Evolutionary conservation across 2,797 vertebrate genomes (phyloP).

Genomic region (Sebastes variabilis): DNA sequence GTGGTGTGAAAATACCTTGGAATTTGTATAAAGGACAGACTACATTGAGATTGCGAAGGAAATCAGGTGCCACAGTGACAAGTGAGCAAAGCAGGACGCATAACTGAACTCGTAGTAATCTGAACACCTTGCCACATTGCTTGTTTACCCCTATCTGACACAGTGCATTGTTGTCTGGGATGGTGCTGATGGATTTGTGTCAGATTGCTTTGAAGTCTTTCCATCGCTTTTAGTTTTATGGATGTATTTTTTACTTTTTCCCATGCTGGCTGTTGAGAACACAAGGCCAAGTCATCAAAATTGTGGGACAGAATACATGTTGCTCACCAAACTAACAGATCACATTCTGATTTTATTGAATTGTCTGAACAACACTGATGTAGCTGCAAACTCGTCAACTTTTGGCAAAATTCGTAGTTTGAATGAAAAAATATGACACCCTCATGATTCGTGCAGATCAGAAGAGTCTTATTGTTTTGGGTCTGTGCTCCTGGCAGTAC

Average conservation of each 20-base stretch:
- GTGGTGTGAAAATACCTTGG: neutral
- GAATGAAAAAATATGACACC: neutral
- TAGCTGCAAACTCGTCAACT: neutral
- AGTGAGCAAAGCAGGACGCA: neutral
- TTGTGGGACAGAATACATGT: neutral
- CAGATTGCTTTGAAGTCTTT: neutral
- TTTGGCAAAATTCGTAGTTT: neutral
- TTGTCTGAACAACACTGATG: neutral
- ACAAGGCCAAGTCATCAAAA: neutral
- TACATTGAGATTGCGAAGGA: neutral
- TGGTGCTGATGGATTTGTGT: neutral
- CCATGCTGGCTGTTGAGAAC: neutral
- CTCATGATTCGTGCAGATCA: neutral
- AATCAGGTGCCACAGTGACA: neutral
- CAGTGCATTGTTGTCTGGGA: neutral
- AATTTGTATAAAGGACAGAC: neutral
- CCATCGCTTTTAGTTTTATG: neutral
- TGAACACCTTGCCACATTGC: neutral
- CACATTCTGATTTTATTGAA: neutral
- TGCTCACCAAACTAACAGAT: neutral
- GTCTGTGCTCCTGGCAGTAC: neutral
- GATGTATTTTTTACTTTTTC: neutral
- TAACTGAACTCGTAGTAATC: neutral
- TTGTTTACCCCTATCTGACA: neutral
- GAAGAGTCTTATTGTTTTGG: neutral